Percentiles rank a stretch among this genome's conserved stretches.
Evolutionary conservation across 2,888 invertebrate species (phyloP).

Genomic region (Drosophila anomalipes): DNA sequence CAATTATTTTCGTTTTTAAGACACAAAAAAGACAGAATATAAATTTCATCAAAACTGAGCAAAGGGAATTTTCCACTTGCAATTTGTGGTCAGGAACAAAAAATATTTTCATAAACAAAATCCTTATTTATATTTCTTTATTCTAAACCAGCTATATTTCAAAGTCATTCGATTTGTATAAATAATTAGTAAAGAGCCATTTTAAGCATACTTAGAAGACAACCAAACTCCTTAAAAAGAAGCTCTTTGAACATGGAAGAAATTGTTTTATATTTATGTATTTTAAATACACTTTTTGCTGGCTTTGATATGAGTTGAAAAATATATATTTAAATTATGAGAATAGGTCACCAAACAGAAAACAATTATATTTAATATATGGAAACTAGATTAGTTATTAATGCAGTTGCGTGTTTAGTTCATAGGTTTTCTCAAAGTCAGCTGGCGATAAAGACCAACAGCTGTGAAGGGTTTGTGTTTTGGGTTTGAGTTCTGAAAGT

Average conservation of each 20-base stretch:
- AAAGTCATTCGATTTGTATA: neutral
- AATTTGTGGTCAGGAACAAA: fast-evolving
- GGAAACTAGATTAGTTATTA: neutral
- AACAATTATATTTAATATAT: neutral
- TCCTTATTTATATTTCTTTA: neutral
- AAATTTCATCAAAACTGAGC: neutral
- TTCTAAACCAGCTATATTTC: neutral
- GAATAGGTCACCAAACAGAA: neutral
- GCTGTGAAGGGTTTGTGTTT: constrained; percentile 34
- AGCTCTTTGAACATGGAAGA: neutral
- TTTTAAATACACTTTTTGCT: neutral
- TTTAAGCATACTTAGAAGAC: neutral
- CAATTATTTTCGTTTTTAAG: neutral
- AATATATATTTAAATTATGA: neutral
- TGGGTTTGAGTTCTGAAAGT: neutral
- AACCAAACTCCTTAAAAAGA: fast-evolving
- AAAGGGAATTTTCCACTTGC: neutral
- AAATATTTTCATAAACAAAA: neutral
- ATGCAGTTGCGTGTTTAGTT: neutral
- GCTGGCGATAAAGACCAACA: constrained; percentile 10
- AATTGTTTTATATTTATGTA: neutral
- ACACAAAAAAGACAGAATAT: neutral
- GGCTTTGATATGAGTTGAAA: neutral
- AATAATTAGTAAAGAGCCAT: neutral
- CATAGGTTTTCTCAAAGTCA: neutral